Evolutionary conservation across 2,888 invertebrate species (phyloP), one percentile per base, ranked within the genome.

Genomic region (Idaea straminata): DNA sequence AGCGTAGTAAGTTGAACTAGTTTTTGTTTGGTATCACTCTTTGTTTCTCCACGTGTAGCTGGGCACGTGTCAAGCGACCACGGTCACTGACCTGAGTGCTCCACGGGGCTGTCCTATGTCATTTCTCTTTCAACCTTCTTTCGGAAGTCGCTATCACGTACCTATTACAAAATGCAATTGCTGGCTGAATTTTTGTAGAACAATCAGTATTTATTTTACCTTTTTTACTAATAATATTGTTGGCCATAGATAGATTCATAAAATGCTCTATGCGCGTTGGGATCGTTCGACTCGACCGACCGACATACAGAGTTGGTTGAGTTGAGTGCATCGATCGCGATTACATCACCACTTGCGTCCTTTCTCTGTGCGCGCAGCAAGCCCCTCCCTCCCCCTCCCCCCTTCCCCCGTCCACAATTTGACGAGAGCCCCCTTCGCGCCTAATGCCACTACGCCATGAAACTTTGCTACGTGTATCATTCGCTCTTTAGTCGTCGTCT

Each of bases 301-400:
- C 25, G 3, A 25, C 79, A 83, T 75, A 72, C 75, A 77, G 79
- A 80, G 74, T 47, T 47, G 47, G 47, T 47, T 7, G 81, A 84
- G 25, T 77, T 79, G 81, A 84, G 87, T 91, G 89, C 91, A 92
- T 92, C 91, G 92, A 92, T 92, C 91, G 92, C 83, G 87, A 88
- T 92, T 92, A 91, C 92, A 91, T 92, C 92, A 92, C 83, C 87
- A 86, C 85, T 88, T 82, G 87, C 88, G 88, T 88, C 89, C 91
- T 89, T 91, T 91, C 90, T 88, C 89, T 91, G 91, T 89, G 92
- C 88, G 91, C 92, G 91, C 92, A 87, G 81, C 77, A 73, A 82
- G 79, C 83, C 83, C 78, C 79, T 75, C 72, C 64, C 72, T 76
- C 82, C 82, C 79, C 77, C 79, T 76, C 82, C 79, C 77, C 79